These are phyloP conservation scores for Stomatorhinus ivindoensis DNA, from an alignment of 2,113 vertebrate species.

Conservation along the genomic window DNA sequence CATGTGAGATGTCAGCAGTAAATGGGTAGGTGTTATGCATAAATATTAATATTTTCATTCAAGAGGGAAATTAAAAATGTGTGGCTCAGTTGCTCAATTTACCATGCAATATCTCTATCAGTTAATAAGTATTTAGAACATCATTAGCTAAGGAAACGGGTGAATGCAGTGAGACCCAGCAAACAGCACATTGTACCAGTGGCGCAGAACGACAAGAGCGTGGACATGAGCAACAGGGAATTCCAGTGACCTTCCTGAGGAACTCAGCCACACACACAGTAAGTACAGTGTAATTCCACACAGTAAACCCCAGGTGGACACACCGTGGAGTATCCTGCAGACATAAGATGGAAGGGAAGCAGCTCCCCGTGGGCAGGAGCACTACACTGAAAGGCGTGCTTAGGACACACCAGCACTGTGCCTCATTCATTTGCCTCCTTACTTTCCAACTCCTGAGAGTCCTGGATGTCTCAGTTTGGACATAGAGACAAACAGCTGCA, in stretches of 20 bases:
- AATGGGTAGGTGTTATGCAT: background rate
- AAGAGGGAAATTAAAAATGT: background rate
- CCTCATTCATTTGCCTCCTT: background rate
- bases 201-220: background rate
- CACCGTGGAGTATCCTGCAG: background rate
- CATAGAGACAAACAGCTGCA: background rate
- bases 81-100: background rate
- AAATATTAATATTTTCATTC: background rate
- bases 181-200: background rate
- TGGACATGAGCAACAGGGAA: background rate
- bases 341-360: background rate
- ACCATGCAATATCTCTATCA: background rate
- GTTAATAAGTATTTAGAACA: background rate
- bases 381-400: background rate
- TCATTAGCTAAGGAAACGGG: background rate
- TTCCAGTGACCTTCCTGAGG: background rate
- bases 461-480: background rate
- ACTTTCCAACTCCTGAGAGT: background rate
- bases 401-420: background rate
- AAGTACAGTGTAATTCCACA: background rate
- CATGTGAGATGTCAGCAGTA: background rate
- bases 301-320: background rate
- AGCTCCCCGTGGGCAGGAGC: background rate
- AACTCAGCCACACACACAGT: background rate
- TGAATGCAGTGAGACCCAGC: background rate